These are phyloP conservation scores for Amphipoea lucens DNA, from an alignment of 2,888 invertebrate species.

Conservation along the genomic window DNA sequence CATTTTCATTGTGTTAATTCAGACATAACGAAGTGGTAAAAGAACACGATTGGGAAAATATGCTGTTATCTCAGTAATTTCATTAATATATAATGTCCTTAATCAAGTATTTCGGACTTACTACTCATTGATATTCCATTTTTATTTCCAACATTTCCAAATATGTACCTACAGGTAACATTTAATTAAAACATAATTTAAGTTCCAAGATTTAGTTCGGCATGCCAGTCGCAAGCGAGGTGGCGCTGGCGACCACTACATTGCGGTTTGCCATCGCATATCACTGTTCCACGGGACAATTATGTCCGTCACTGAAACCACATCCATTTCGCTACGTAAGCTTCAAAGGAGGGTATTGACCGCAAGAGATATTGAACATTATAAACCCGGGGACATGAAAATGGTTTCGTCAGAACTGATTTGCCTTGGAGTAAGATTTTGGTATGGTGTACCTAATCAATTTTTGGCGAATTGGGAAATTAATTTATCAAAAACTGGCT, in stretches of 20 bases:
- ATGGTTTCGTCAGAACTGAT: conserved; percentile 29
- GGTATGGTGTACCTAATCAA: not conserved
- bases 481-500: too few species aligned
- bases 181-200: conserved; percentile 51
- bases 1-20: not conserved
- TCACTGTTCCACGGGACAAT: conserved; percentile 70
- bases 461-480: not conserved
- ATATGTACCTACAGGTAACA: not conserved
- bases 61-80: not conserved
- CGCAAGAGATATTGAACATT: conserved; percentile 56
- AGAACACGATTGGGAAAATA: not conserved
- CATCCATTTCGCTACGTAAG: conserved; percentile 69
- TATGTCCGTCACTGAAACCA: conserved; percentile 73
- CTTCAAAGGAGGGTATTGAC: conserved; percentile 56
- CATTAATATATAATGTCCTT: not conserved
- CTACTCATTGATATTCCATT: not conserved
- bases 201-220: conserved; percentile 47
- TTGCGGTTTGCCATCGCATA: conserved; percentile 72
- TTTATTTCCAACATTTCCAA: not conserved
- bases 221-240: conserved; percentile 32
- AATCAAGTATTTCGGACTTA: not conserved
- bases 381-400: conserved; percentile 51
- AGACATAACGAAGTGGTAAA: not conserved
- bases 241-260: conserved; percentile 66
- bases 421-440: conserved; percentile 2